Evolutionary conservation across 2,888 invertebrate genomes (phyloP).

Genomic region (Neoascia interrupta): DNA sequence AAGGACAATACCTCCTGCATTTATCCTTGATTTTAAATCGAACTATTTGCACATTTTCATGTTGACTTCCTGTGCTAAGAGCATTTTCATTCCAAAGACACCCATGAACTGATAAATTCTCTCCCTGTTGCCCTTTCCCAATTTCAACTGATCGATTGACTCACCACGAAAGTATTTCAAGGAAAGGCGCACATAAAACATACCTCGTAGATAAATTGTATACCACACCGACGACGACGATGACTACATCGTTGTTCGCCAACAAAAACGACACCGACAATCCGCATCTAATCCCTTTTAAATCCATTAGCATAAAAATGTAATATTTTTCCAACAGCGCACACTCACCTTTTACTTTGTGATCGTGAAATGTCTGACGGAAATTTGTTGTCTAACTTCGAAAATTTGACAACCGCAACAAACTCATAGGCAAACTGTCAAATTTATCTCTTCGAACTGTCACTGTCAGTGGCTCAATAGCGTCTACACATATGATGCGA

Average conservation of each 20-base stretch:
- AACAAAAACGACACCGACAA: slow-evolving; percentile 4
- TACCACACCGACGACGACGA: too few species aligned
- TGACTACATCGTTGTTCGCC: too few species aligned
- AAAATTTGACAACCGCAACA: background rate
- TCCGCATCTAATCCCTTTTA: slow-evolving; percentile 3
- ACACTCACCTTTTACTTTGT: too few species aligned
- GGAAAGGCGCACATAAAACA: slow-evolving; percentile 19
- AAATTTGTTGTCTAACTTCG: background rate
- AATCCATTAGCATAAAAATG: slow-evolving; percentile 57
- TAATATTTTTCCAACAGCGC: too few species aligned
- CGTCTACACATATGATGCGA: slow-evolving; percentile 29
- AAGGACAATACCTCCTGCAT: background rate
- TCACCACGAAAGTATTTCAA: slow-evolving; percentile 40
- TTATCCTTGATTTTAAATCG: background rate
- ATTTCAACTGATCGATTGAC: slow-evolving; percentile 35
- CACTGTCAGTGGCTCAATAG: slow-evolving; percentile 25
- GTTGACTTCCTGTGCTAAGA: slow-evolving; percentile 29
- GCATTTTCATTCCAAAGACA: too few species aligned
- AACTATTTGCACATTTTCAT: slow-evolving; percentile 29
- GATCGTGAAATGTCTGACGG: background rate
- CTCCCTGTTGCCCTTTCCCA: background rate
- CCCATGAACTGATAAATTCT: background rate
- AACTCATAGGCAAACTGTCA: slow-evolving; percentile 25
- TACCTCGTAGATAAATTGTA: slow-evolving; percentile 10
- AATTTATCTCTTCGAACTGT: slow-evolving; percentile 36